Evolutionary conservation across 53 echinoderm and acorn worm species (phyloP).

Genomic region (Luidia sarsii): DNA sequence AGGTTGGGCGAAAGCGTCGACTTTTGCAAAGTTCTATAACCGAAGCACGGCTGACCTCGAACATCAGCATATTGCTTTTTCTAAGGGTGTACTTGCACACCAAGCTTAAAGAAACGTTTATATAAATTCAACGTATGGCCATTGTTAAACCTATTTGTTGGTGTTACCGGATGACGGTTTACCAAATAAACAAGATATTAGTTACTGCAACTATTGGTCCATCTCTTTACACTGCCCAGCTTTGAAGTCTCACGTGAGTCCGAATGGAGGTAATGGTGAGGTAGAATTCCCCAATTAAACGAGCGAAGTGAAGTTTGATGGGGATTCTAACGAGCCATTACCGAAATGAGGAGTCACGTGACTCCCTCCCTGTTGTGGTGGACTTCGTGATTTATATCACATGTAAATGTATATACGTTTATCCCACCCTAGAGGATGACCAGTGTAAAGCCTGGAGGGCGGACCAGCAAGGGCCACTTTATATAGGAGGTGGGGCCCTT

Average conservation of each 20-base stretch:
- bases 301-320: constrained; percentile 7
- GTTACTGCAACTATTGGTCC: no score
- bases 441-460: background rate
- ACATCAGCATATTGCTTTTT: background rate
- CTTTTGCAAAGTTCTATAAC: background rate
- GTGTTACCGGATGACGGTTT: no score
- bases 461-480: no score
- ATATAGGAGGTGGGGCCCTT: no score
- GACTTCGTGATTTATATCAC: no score
- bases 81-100: background rate
- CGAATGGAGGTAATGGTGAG: constrained; percentile 18
- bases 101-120: no score
- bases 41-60: no score
- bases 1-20: background rate
- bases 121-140: no score
- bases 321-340: background rate
- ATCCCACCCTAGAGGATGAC: background rate
- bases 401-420: no score
- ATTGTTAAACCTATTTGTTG: no score
- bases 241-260: constrained; percentile 5
- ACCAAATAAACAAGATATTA: no score
- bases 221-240: constrained; percentile 1
- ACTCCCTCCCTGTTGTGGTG: background rate
- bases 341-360: constrained; percentile 16
- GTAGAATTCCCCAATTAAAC: constrained; percentile 31